Conservation (phyloP, 2,797 vertebrate species). For the Anas georgica region DNA sequence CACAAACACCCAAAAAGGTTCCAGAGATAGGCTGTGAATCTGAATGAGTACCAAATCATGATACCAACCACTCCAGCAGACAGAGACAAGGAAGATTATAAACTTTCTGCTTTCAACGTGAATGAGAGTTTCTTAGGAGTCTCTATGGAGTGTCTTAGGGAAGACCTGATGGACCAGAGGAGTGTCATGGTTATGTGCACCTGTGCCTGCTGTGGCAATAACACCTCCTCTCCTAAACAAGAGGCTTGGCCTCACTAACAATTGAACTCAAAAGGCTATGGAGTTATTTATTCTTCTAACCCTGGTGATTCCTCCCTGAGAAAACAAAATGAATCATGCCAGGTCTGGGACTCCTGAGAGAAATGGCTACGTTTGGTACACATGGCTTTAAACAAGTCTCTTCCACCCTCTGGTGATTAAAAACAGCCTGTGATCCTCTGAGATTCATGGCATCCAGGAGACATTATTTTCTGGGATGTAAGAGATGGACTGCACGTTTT, state of each 20-base stretch:
- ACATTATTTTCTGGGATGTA: constrained; percentile 37
- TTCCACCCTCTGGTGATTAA: constrained; percentile 47
- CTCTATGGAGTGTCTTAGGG: neutral
- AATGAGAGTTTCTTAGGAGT: neutral
- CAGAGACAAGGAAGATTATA: neutral
- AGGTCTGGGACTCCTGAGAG: constrained; percentile 29
- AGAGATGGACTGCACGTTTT: constrained; percentile 56
- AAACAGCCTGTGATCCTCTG: neutral
- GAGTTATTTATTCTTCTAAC: constrained; percentile 26
- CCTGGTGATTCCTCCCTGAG: neutral
- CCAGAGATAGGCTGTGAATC: neutral
- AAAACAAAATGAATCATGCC: constrained; percentile 40
- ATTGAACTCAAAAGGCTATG: neutral
- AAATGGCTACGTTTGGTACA: constrained; percentile 20
- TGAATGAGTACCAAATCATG: neutral
- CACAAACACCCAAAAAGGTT: neutral
- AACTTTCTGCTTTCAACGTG: neutral
- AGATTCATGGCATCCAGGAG: constrained; percentile 56
- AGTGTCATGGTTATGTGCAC: neutral
- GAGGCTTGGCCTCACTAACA: neutral
- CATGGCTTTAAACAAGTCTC: neutral
- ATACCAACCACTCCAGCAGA: accelerated
- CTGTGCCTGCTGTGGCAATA: neutral
- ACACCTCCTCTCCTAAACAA: accelerated
- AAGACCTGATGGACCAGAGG: neutral